These are phyloP conservation scores for Acrossocheilus fasciatus DNA, from an alignment of 2,797 vertebrate species.

Conservation along the genomic window DNA sequence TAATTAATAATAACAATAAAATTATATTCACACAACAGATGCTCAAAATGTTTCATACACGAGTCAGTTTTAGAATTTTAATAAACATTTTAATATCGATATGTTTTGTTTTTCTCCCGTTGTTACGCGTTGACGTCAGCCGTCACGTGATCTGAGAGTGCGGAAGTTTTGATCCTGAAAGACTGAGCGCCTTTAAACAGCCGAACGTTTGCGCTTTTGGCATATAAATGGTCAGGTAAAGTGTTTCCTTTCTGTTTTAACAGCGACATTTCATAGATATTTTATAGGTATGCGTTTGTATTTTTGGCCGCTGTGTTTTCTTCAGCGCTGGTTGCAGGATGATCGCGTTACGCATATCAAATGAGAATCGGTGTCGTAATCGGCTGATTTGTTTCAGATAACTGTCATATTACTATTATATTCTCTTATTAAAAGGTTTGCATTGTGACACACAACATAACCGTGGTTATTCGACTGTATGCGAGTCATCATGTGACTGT, in stretches of 20 bases:
- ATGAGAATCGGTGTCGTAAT: background rate
- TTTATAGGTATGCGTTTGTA: background rate
- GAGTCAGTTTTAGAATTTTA: background rate
- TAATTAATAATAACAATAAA: background rate
- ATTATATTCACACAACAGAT: background rate
- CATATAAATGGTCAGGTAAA: constrained; percentile 77
- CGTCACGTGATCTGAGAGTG: constrained; percentile 46
- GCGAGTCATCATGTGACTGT: constrained; percentile 35
- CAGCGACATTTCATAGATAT: background rate
- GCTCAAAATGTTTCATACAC: background rate
- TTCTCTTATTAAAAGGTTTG: background rate
- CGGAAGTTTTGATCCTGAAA: constrained; percentile 58
- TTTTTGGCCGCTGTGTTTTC: background rate
- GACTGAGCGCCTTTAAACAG: background rate
- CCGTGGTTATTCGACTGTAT: background rate
- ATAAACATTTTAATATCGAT: background rate
- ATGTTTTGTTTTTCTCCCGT: background rate
- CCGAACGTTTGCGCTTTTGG: background rate
- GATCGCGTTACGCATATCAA: background rate
- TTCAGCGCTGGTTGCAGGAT: background rate
- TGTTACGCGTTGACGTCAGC: background rate
- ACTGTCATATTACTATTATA: background rate
- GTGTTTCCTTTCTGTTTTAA: background rate
- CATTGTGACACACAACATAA: background rate
- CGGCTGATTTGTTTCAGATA: background rate